phyloP scores from a whole-genome alignment of 2,888 invertebrate species.

The Drosophila macrospina region DNA sequence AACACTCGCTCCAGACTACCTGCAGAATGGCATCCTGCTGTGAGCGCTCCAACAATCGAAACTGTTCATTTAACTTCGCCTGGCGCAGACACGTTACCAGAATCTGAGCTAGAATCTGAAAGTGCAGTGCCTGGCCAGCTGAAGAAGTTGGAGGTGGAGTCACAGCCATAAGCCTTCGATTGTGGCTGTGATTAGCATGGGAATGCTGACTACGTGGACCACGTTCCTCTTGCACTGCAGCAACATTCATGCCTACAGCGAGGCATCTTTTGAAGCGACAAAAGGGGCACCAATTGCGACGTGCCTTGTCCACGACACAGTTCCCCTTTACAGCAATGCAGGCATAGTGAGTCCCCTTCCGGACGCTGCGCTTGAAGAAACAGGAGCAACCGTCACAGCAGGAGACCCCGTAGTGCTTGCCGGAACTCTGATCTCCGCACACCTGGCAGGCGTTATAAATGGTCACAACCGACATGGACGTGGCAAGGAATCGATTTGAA shows the following conservation, averaged over 20 bases:
- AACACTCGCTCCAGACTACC: conserved; percentile 87
- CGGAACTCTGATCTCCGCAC: conserved; percentile 93
- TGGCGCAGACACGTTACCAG: conserved; percentile 87
- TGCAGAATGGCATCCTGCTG: conserved; percentile 87
- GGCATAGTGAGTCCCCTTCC: conserved; percentile 90
- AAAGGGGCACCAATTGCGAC: conserved; percentile 95
- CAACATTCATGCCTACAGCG: conserved; percentile 91
- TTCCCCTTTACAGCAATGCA: conserved; percentile 92
- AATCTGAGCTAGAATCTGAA: conserved; percentile 88
- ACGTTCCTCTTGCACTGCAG: conserved; percentile 93
- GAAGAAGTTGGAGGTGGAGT: conserved; percentile 5
- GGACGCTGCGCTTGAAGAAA: conserved; percentile 94
- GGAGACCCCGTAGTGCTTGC: conserved; percentile 93
- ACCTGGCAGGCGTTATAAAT: conserved; percentile 87
- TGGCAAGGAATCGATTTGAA: conserved; percentile 23
- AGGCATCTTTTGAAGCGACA: conserved; percentile 93
- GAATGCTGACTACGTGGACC: conserved; percentile 88
- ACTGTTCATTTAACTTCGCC: conserved; percentile 87
- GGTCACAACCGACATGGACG: conserved; percentile 49
- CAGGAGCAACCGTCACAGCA: conserved; percentile 96
- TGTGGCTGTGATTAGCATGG: background rate
- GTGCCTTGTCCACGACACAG: conserved; percentile 92
- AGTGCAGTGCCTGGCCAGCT: conserved; percentile 81
- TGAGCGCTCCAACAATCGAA: conserved; percentile 85
- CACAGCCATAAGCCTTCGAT: conserved; percentile 11